phyloP scores from a whole-genome alignment of 2,113 vertebrate species.

The Noctilio leporinus region DNA sequence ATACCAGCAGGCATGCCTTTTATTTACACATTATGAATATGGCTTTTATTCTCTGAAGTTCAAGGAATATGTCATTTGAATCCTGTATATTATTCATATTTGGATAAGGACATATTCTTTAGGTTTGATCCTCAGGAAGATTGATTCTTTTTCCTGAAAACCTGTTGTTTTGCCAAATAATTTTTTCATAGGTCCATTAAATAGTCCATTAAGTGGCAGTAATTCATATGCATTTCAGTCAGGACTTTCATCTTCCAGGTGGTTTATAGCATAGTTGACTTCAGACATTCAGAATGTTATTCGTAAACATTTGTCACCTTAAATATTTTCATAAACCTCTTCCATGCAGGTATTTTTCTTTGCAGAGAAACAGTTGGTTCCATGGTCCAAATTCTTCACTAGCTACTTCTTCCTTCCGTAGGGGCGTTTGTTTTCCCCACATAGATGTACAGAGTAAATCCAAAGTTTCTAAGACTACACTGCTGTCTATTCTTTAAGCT shows the following conservation, averaged over 20 bases:
- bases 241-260: slow-evolving; percentile 54
- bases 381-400: background rate
- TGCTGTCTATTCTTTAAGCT: background rate
- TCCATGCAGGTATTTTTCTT: slow-evolving; percentile 34
- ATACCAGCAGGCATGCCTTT: slow-evolving; percentile 23
- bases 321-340: slow-evolving; percentile 43
- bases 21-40: slow-evolving; percentile 53
- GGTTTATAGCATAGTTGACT: slow-evolving; percentile 59
- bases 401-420: background rate
- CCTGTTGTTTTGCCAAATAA: slow-evolving; percentile 60
- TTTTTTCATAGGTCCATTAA: slow-evolving; percentile 61
- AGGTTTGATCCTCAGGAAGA: slow-evolving; percentile 25
- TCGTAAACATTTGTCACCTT: slow-evolving; percentile 58
- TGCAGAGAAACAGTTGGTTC: background rate
- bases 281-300: slow-evolving; percentile 56
- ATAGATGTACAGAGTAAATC: background rate
- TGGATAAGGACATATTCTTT: background rate
- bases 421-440: background rate
- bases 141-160: slow-evolving; percentile 45
- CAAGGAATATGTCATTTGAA: background rate
- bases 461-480: background rate
- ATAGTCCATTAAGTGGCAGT: slow-evolving; percentile 66
- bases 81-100: background rate
- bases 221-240: slow-evolving; percentile 46
- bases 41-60: slow-evolving; percentile 27